Conservation (phyloP, 92 coral and sea anemone species). For the Paragorgia papillata region DNA sequence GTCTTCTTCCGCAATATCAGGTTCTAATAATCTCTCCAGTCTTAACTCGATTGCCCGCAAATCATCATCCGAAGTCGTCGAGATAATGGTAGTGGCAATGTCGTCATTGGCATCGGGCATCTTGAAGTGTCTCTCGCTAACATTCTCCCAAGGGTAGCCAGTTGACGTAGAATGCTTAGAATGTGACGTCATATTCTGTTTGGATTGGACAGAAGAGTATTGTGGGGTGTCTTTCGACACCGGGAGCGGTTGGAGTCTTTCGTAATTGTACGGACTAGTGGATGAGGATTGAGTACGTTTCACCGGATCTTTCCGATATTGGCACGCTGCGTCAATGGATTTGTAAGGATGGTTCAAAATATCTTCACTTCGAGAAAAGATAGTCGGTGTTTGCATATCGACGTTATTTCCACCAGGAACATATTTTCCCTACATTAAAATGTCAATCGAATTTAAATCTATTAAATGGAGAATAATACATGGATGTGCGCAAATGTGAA, state of each 20-base stretch:
- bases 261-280: not conserved
- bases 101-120: not conserved
- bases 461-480: no score
- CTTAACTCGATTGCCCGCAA: conserved; percentile 29
- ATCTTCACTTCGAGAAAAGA: no score
- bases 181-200: not conserved
- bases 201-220: not conserved
- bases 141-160: not conserved
- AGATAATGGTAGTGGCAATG: not conserved
- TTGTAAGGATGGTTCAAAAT: no score
- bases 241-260: conserved; percentile 12
- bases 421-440: no score
- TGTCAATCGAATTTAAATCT: no score
- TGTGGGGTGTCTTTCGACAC: not conserved
- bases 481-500: no score
- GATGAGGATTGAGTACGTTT: no score
- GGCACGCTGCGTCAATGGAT: no score
- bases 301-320: no score
- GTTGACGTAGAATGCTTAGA: not conserved
- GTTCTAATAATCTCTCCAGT: conserved; percentile 23
- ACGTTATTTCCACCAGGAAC: no score
- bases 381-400: no score
- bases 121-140: not conserved
- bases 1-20: not conserved
- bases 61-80: conserved; percentile 36